These are phyloP conservation scores for Barbus barbus DNA, from an alignment of 2,113 vertebrate genomes.

Conservation along the genomic window DNA sequence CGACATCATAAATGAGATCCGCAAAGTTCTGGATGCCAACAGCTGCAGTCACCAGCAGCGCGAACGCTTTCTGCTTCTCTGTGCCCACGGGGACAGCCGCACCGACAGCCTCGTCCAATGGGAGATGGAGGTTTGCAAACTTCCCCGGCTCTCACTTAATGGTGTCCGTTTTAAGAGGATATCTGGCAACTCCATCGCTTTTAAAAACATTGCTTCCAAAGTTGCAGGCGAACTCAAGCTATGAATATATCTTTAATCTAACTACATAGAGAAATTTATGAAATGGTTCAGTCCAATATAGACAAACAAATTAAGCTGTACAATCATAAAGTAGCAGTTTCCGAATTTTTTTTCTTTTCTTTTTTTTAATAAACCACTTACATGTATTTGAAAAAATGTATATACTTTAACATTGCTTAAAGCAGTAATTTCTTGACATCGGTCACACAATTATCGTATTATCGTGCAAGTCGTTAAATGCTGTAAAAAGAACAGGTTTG, in stretches of 20 bases:
- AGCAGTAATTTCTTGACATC: slow-evolving; percentile 95
- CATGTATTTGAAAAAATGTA: slow-evolving; percentile 82
- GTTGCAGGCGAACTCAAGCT: slow-evolving; percentile 99
- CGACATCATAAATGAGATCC: slow-evolving; percentile 97
- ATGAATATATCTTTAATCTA: slow-evolving; percentile 74
- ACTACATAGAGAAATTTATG: slow-evolving; percentile 45
- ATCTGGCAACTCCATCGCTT: slow-evolving; percentile 99
- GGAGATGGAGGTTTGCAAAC: slow-evolving; percentile 99
- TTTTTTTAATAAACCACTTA: slow-evolving; percentile 73
- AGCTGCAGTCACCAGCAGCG: slow-evolving; percentile 97
- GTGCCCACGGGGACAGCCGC: slow-evolving; percentile 92
- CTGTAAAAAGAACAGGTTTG: slow-evolving; percentile 77
- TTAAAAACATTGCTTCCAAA: slow-evolving; percentile 99
- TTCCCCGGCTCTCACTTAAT: slow-evolving; percentile 97
- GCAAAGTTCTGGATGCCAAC: slow-evolving; percentile 96
- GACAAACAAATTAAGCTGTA: slow-evolving; percentile 84
- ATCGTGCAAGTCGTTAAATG: slow-evolving; percentile 68
- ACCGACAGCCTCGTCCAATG: slow-evolving; percentile 95
- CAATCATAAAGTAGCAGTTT: slow-evolving; percentile 90
- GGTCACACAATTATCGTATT: slow-evolving; percentile 3
- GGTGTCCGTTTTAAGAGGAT: slow-evolving; percentile 98
- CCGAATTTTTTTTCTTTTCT: slow-evolving; percentile 73
- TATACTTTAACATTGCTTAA: slow-evolving; percentile 86
- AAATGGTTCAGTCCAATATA: slow-evolving; percentile 68
- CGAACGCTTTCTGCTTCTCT: slow-evolving; percentile 95